Evolutionary conservation across 1,140 invertebrate genomes (phyloP), one percentile per base, ranked within the genome.

Genomic region (Euschistus heros): DNA sequence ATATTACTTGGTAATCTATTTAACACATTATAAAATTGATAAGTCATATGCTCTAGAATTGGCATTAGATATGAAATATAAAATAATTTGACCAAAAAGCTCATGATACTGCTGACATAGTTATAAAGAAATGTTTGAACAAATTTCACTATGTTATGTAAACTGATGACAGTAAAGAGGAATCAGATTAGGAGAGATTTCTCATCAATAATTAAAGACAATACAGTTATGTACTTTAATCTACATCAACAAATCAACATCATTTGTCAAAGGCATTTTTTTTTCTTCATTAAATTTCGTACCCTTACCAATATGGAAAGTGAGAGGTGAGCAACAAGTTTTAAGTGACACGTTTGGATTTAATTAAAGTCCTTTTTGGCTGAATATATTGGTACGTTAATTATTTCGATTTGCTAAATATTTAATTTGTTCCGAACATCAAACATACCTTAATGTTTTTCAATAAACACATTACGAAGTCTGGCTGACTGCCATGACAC

Each of bases 391-490:
- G 17, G n/a, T 18, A 18, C 17, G 18, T 6, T n/a, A 44, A 8
- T 62, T 15, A 15, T 33, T 33, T 18, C 18, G 20, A 60, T n/a
- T 50, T 47, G 26, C 57, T 42, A 62, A 18, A 59, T 24, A 52
- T 63, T 50, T 42, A 64, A 42, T 20, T 26, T 1, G 17, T 66
- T 66, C 42, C 18, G 18, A 15, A 66, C 27, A 33, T 62, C 47
- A 52, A 44, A 65, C 18, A 50, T 65, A 68, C 67, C 67, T 68
- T 64, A 62, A 42, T 52, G 67, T 52, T 65, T 46, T 65, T 24
- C 44, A 62, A 65, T 65, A 65, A 68, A 68, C 67, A 68, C 67
- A 68, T 68, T 68, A 68, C 67, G 67, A 59, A 47, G 67, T 61
- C 63, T 61, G 63, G 30, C 46, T 54, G 54, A 37, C 54, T 65